A percentile compares a stretch with the other conserved stretches of the same genome.
Conservation (phyloP, 1,140 invertebrate genomes). For the Pseudomyrmex cubaensis region DNA sequence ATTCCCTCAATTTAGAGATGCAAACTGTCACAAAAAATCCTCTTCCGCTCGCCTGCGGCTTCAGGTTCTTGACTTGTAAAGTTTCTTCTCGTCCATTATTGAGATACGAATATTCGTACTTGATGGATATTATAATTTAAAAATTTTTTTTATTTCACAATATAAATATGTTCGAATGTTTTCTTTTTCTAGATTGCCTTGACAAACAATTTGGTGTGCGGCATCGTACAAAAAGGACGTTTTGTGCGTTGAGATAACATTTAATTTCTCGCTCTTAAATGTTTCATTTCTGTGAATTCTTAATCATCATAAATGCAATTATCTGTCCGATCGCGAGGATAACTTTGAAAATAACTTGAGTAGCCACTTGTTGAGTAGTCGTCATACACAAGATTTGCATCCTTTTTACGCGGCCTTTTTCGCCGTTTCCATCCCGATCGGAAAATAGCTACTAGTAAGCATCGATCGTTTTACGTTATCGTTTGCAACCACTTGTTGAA, state of each 20-base stretch:
- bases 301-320: slow-evolving; percentile 28
- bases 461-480: slow-evolving; percentile 52
- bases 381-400: slow-evolving; percentile 45
- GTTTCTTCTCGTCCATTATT: no score
- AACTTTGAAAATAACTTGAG: slow-evolving; percentile 56
- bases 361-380: slow-evolving; percentile 60
- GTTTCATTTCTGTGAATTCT: neutral
- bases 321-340: slow-evolving; percentile 28
- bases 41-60: neutral
- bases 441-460: slow-evolving; percentile 34
- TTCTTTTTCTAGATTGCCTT: neutral
- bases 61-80: no score
- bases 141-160: neutral
- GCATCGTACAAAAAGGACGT: no score
- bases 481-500: slow-evolving; percentile 64
- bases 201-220: no score
- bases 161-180: neutral
- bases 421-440: slow-evolving; percentile 38
- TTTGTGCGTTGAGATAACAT: neutral
- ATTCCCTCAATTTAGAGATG: neutral
- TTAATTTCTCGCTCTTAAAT: slow-evolving; percentile 18
- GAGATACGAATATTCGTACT: no score
- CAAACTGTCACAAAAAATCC: neutral
- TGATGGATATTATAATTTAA: no score
- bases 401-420: slow-evolving; percentile 46